Percentiles rank a stretch among this genome's conserved stretches.
phyloP scores from a whole-genome alignment of 1,140 invertebrate genomes.

The honey bee (Apis mellifera) region DNA sequence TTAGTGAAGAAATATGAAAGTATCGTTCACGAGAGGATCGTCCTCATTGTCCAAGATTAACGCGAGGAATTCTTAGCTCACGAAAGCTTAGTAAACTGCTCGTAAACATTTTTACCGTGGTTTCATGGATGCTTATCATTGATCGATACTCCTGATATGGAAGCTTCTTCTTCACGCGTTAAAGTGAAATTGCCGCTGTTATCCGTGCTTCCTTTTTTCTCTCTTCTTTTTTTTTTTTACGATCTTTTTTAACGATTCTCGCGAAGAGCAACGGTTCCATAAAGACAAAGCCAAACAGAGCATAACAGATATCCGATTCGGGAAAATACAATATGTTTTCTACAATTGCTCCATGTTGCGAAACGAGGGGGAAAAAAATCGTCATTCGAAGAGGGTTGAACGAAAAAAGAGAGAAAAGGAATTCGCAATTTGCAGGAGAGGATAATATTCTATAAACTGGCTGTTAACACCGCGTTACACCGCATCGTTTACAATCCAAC shows the following conservation, averaged over 20 bases:
- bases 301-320: neutral
- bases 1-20: neutral
- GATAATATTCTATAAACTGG: conserved; percentile 5
- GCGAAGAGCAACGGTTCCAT: too few relatives aligned
- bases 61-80: neutral
- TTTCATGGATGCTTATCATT: neutral
- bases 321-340: neutral
- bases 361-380: too few relatives aligned
- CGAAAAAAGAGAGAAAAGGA: too few relatives aligned
- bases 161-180: neutral
- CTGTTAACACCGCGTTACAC: neutral
- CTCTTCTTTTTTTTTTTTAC: too few relatives aligned
- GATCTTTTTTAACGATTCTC: neutral
- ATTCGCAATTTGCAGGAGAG: too few relatives aligned
- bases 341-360: too few relatives aligned
- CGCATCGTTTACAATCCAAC: neutral
- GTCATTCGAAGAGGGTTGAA: too few relatives aligned
- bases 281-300: neutral
- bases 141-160: neutral
- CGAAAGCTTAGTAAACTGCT: conserved; percentile 3
- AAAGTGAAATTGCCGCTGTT: neutral
- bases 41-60: neutral
- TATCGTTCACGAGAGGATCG: neutral
- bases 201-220: neutral
- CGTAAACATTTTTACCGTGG: conserved; percentile 6